Conservation (phyloP, 2,888 invertebrate species). For the Lamproptera curius region DNA sequence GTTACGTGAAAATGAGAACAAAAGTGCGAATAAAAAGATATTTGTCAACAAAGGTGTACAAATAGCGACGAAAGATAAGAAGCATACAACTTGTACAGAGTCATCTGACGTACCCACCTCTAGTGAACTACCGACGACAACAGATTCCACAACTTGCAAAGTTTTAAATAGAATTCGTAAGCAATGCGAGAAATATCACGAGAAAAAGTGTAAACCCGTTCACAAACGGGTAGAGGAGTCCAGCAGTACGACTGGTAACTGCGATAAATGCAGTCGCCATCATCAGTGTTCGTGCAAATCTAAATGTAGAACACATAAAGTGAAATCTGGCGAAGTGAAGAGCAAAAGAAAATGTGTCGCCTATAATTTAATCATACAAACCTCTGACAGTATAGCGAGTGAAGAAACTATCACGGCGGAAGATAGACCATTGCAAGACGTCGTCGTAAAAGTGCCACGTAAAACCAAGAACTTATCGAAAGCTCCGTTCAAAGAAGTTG, state of each 20-base stretch:
- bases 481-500: conserved; percentile 49
- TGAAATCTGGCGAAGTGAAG: conserved; percentile 31
- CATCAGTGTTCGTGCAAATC: conserved; percentile 51
- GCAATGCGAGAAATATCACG: conserved; percentile 65
- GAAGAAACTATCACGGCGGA: conserved; percentile 44
- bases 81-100: conserved; percentile 35
- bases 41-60: conserved; percentile 49
- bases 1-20: conserved; percentile 19
- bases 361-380: conserved; percentile 67
- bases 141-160: conserved; percentile 61
- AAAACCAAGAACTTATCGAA: conserved; percentile 38
- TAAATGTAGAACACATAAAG: conserved; percentile 49
- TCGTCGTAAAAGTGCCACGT: conserved; percentile 63
- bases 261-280: conserved; percentile 53
- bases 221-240: conserved; percentile 51
- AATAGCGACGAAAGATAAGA: conserved; percentile 36
- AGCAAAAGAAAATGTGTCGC: conserved; percentile 63
- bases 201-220: conserved; percentile 49
- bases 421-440: conserved; percentile 48
- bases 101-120: conserved; percentile 51
- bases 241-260: conserved; percentile 56
- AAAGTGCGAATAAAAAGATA: conserved; percentile 23
- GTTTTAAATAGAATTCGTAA: conserved; percentile 60
- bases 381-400: conserved; percentile 60
- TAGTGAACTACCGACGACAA: conserved; percentile 52